Evolutionary conservation across 1,140 invertebrate species (phyloP).

Genomic region (Bombus difficillimus): DNA sequence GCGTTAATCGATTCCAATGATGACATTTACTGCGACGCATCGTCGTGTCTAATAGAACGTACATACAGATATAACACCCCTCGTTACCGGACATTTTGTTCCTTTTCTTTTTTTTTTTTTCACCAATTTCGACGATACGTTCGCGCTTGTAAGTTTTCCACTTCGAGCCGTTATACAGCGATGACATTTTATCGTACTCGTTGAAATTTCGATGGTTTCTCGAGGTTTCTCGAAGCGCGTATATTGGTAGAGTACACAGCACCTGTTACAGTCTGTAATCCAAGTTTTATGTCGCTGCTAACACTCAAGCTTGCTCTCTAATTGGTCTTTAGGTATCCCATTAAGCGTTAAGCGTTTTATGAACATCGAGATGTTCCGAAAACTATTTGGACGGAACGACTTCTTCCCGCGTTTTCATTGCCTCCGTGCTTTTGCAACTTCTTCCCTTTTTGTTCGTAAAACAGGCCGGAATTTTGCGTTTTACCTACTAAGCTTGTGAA

Average conservation of each 20-base stretch:
- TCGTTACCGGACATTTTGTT: not conserved
- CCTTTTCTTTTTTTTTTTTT: not conserved
- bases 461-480: not conserved
- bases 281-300: slow-evolving; percentile 34
- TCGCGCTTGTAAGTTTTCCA: not conserved
- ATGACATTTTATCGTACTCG: slow-evolving; percentile 4
- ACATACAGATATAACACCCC: not conserved
- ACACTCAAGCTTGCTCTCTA: slow-evolving; percentile 26
- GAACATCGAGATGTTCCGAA: slow-evolving; percentile 7
- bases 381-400: slow-evolving; percentile 5
- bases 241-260: not conserved
- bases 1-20: not conserved
- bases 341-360: slow-evolving; percentile 41
- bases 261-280: slow-evolving; percentile 38
- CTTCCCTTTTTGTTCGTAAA: not conserved
- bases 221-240: not conserved
- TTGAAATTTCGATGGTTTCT: not conserved
- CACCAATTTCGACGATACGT: not conserved
- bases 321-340: slow-evolving; percentile 29
- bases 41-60: not conserved
- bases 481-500: not conserved
- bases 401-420: slow-evolving; percentile 9
- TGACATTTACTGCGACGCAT: slow-evolving; percentile 9
- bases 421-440: not conserved
- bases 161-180: not conserved